phyloP scores from a whole-genome alignment of 2,113 vertebrate genomes.

The Montifringilla adamsi region DNA sequence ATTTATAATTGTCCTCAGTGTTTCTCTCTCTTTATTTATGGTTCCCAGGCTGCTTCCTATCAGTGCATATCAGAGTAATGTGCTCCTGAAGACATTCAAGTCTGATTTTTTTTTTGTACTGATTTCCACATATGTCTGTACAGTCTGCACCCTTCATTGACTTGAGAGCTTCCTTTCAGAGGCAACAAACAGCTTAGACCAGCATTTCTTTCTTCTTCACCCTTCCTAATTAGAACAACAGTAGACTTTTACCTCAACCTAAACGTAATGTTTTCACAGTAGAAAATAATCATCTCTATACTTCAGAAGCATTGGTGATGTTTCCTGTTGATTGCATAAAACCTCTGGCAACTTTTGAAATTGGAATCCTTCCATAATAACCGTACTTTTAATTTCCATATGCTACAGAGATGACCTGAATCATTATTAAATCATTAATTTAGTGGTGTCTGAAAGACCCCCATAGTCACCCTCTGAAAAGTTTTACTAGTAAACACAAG shows the following conservation, averaged over 20 bases:
- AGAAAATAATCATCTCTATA: background rate
- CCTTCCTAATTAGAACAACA: background rate
- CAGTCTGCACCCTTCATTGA: background rate
- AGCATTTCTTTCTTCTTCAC: slow-evolving; percentile 1
- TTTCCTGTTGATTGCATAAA: background rate
- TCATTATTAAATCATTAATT: background rate
- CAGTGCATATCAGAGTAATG: background rate
- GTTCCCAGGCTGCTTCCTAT: slow-evolving; percentile 6
- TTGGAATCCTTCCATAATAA: background rate
- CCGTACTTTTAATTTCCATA: background rate
- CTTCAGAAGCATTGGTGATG: background rate
- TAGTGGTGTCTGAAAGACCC: background rate
- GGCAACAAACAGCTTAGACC: background rate
- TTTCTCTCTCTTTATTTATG: slow-evolving; percentile 40
- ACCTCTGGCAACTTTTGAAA: background rate
- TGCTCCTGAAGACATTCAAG: background rate
- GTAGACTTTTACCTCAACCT: background rate
- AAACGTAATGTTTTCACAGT: background rate
- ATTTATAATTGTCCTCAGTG: slow-evolving; percentile 37
- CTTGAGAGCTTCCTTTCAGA: background rate
- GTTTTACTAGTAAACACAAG: background rate
- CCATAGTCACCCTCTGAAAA: background rate
- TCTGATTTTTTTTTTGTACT: background rate
- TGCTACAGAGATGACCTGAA: background rate
- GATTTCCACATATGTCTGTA: background rate